These are phyloP conservation scores for Cyanocitta stelleri DNA, from an alignment of 2,113 vertebrate species.

Conservation along the genomic window DNA sequence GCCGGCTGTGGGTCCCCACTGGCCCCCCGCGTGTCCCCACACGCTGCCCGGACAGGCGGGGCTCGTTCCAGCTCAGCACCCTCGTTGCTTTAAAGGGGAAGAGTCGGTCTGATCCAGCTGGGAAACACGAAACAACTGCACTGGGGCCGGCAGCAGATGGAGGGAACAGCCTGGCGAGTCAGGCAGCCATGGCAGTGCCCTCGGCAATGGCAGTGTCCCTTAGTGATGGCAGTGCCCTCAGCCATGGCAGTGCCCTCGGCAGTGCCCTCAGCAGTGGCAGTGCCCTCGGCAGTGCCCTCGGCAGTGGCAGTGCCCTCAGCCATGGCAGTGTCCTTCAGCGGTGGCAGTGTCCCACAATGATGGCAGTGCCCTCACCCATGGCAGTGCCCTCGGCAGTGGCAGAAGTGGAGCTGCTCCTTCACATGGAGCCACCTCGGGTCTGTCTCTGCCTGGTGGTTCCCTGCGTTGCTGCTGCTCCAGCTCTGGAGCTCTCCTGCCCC, in stretches of 20 bases:
- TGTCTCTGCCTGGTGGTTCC: not conserved
- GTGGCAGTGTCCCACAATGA: not conserved
- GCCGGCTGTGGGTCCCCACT: not conserved
- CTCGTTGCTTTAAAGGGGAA: not conserved
- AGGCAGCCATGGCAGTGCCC: not conserved
- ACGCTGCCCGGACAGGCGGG: not conserved
- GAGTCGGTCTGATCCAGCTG: not conserved
- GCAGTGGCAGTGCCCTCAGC: not conserved
- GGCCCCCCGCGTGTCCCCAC: not conserved
- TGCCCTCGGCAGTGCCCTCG: not conserved
- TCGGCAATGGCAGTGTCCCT: not conserved
- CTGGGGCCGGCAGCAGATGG: conserved; percentile 37
- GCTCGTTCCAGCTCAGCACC: not conserved
- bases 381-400: not conserved
- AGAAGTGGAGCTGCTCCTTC: not conserved
- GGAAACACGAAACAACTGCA: not conserved
- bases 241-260: not conserved
- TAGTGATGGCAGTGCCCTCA: not conserved
- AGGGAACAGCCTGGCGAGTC: not conserved
- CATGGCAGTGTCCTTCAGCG: fast-evolving
- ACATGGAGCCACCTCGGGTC: fast-evolving
- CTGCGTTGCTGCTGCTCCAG: not conserved
- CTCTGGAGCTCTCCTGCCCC: not conserved
- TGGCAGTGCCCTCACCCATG: not conserved
- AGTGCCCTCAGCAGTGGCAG: not conserved